A percentile compares a stretch with the other conserved stretches of the same genome.
Conservation (phyloP, 2,888 invertebrate species). For the Eristalinus sepulchralis region DNA sequence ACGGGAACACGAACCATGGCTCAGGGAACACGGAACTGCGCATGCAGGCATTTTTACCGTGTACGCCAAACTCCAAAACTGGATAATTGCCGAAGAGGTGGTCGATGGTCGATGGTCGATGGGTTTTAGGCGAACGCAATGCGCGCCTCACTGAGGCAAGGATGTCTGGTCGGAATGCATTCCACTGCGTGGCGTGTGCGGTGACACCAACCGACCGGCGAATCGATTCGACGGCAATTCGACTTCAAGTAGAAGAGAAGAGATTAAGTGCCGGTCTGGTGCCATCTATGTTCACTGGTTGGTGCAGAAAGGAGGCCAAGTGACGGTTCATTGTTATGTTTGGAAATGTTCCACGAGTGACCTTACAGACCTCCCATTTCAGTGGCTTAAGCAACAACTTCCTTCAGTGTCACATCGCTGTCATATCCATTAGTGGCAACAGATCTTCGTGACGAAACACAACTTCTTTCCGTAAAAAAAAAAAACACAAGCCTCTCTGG, state of each 20-base stretch:
- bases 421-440: neutral
- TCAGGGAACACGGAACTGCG: constrained; percentile 44
- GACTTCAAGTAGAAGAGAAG: neutral
- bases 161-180: neutral
- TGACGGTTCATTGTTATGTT: neutral
- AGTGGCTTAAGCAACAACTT: no score
- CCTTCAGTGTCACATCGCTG: neutral
- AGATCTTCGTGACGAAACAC: neutral
- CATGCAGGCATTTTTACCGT: constrained; percentile 29
- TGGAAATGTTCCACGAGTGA: neutral
- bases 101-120: constrained; percentile 12
- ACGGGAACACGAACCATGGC: neutral
- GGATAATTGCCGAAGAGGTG: constrained; percentile 29
- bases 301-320: no score
- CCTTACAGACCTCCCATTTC: neutral
- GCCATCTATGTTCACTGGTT: no score
- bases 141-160: neutral
- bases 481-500: neutral
- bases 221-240: neutral
- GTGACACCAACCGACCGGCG: neutral
- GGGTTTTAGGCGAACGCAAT: constrained; percentile 17
- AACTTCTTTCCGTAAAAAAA: neutral
- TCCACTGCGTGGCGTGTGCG: neutral
- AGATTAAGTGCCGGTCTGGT: no score
- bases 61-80: constrained; percentile 3